A percentile compares a stretch with the other conserved stretches of the same genome.
Conservation (phyloP, 2,113 vertebrate species). For the Uria lomvia region DNA sequence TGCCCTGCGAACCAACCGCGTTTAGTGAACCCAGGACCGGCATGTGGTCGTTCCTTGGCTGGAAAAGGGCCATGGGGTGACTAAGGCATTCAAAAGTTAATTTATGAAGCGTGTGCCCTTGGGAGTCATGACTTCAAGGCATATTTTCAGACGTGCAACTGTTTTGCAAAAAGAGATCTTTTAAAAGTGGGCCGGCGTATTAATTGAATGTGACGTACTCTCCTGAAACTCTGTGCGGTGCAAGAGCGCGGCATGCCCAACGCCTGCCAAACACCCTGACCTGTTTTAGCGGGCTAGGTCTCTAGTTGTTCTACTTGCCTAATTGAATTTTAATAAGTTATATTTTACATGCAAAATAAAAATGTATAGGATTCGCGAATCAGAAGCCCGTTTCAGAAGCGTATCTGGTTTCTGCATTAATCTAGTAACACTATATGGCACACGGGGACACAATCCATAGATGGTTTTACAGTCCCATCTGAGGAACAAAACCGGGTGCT, state of each 20-base stretch:
- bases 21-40: not conserved
- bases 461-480: not conserved
- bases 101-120: not conserved
- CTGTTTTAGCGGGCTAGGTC: not conserved
- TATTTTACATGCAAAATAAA: not conserved
- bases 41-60: not conserved
- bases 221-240: not conserved
- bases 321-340: not conserved
- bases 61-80: not conserved
- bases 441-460: not conserved
- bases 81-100: not conserved
- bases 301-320: not conserved
- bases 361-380: not conserved
- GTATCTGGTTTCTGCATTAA: not conserved
- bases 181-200: not conserved
- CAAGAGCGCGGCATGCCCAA: not conserved
- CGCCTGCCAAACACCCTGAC: not conserved
- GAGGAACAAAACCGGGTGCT: not conserved
- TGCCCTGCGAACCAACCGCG: not conserved
- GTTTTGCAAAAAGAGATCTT: not conserved
- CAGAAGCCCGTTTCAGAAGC: not conserved
- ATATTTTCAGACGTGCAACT: not conserved
- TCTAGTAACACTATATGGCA: not conserved
- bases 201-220: not conserved
- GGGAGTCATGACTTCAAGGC: not conserved